Percentiles rank a stretch among this genome's conserved stretches.
phyloP scores from a whole-genome alignment of 2,113 vertebrate genomes.

The Porphyrio hochstetteri region DNA sequence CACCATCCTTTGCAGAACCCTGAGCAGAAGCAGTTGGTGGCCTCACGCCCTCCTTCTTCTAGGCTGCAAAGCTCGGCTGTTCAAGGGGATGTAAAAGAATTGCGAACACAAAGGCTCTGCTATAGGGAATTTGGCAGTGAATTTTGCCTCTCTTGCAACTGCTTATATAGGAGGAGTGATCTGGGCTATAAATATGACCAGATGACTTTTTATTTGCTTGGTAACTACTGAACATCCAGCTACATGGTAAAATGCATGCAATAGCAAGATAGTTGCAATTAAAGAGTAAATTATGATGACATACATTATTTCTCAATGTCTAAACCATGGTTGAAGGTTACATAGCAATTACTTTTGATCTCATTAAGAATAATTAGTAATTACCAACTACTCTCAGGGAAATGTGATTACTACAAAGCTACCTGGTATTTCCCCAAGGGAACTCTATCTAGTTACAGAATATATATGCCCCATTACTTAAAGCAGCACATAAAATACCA shows the following conservation, averaged over 20 bases:
- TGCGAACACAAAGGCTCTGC: neutral
- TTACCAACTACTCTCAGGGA: conserved; percentile 40
- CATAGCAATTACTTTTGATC: conserved; percentile 64
- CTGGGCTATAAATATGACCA: neutral
- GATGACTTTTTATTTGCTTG: conserved; percentile 25
- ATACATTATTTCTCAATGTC: conserved; percentile 59
- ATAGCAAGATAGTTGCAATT: conserved; percentile 39
- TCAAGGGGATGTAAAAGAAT: neutral
- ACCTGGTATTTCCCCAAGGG: conserved; percentile 52
- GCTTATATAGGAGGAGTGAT: neutral
- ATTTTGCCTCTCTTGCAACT: neutral
- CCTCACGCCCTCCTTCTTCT: neutral
- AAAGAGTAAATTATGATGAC: conserved; percentile 58
- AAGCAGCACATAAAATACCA: conserved; percentile 21
- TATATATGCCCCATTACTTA: conserved; percentile 50
- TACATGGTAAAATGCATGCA: neutral
- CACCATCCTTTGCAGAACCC: neutral
- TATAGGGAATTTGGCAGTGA: neutral
- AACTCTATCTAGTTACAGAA: conserved; percentile 13
- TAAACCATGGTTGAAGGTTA: conserved; percentile 66
- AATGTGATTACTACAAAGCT: conserved; percentile 60
- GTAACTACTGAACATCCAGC: neutral
- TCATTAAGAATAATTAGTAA: conserved; percentile 71
- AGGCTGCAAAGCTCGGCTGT: neutral
- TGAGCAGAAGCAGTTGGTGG: neutral